phyloP scores from a whole-genome alignment of 2,888 invertebrate genomes.

The Panopea generosa region DNA sequence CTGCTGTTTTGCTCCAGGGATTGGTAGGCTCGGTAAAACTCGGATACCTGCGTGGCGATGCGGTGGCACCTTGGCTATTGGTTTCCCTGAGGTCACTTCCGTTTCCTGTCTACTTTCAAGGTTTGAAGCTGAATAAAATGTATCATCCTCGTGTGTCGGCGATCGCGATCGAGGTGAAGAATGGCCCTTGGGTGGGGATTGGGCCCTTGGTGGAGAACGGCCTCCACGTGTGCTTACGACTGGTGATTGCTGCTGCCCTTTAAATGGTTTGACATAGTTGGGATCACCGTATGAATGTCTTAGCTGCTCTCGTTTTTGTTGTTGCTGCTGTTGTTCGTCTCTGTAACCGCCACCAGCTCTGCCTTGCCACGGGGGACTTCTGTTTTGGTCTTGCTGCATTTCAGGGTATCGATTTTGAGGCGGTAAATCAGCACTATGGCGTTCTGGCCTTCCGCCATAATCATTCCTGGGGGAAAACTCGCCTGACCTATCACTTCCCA shows the following conservation, averaged over 20 bases:
- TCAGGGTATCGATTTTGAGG: constrained; percentile 4
- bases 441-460: constrained; percentile 25
- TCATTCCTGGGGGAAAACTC: constrained; percentile 41
- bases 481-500: constrained; percentile 22
- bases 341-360: constrained; percentile 9
- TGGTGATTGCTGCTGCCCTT: no score
- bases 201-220: constrained; percentile 50
- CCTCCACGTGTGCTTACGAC: constrained; percentile 19
- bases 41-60: constrained; percentile 78
- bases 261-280: no score
- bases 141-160: constrained; percentile 42
- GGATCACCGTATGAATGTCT: constrained; percentile 9
- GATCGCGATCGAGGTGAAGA: constrained; percentile 44
- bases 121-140: constrained; percentile 76
- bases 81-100: constrained; percentile 61
- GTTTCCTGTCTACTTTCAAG: constrained; percentile 73
- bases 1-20: constrained; percentile 51
- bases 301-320: no score
- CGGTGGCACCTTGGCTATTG: constrained; percentile 80
- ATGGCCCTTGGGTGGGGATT: constrained; percentile 41
- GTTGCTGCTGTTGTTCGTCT: background rate
- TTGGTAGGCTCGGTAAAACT: constrained; percentile 73
- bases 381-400: background rate
- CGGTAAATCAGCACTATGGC: constrained; percentile 38
- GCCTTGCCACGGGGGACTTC: background rate